A percentile compares a stretch with the other conserved stretches of the same genome.
These are phyloP conservation scores for Drosophila sp. DNA, from an alignment of 1,140 invertebrate genomes.

Conservation along the genomic window DNA sequence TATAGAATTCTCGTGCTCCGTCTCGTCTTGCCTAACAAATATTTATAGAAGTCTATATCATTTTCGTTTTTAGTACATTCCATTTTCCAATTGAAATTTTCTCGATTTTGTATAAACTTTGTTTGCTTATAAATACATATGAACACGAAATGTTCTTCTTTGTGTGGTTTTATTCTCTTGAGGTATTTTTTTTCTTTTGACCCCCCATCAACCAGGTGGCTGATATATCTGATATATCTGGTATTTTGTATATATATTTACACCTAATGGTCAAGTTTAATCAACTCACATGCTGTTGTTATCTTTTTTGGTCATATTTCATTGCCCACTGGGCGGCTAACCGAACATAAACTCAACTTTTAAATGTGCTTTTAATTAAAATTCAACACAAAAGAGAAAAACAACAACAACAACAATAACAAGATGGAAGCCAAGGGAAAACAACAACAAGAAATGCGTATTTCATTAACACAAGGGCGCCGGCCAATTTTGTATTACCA, in stretches of 20 bases:
- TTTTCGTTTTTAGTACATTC: slow-evolving; percentile 16
- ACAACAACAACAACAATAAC: slow-evolving; percentile 25
- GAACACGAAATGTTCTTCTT: slow-evolving; percentile 22
- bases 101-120: slow-evolving; percentile 23
- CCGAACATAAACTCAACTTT: slow-evolving; percentile 67
- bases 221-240: too few relatives aligned
- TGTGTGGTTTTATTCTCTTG: slow-evolving; percentile 34
- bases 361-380: slow-evolving; percentile 78
- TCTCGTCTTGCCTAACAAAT: slow-evolving; percentile 39
- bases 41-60: slow-evolving; percentile 43
- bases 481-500: slow-evolving; percentile 72
- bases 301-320: slow-evolving; percentile 54
- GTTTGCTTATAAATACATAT: slow-evolving; percentile 39
- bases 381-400: slow-evolving; percentile 32
- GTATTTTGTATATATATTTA: slow-evolving; percentile 12
- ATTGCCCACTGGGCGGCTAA: slow-evolving; percentile 64
- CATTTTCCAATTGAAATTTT: slow-evolving; percentile 18
- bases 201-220: slow-evolving; percentile 39
- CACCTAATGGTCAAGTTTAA: slow-evolving; percentile 60
- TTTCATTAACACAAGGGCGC: slow-evolving; percentile 73
- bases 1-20: slow-evolving; percentile 38
- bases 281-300: slow-evolving; percentile 60
- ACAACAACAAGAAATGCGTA: slow-evolving; percentile 44
- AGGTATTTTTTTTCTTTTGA: slow-evolving; percentile 40
- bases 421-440: background rate